These are phyloP conservation scores for Cyrtodaria siliqua DNA, from an alignment of 2,888 invertebrate species.

Conservation along the genomic window DNA sequence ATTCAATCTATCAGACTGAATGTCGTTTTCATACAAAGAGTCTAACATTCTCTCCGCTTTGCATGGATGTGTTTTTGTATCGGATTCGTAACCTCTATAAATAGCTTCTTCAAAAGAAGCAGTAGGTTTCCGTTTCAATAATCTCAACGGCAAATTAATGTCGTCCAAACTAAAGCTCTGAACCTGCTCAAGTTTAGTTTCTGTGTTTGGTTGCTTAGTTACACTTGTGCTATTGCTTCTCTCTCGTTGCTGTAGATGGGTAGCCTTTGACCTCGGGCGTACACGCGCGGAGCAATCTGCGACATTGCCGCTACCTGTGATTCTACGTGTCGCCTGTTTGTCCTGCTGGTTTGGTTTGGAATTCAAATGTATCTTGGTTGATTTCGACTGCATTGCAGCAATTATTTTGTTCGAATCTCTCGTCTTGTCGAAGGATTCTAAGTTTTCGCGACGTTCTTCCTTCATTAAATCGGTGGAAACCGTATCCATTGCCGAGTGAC, in stretches of 20 bases:
- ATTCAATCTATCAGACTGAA: too few relatives aligned
- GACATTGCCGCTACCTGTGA: conserved; percentile 35
- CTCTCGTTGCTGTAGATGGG: conserved; percentile 23
- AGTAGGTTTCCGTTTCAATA: conserved; percentile 34
- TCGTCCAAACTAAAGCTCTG: conserved; percentile 58
- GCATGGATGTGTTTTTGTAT: conserved; percentile 22
- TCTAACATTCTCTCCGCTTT: too few relatives aligned
- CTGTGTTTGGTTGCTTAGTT: conserved; percentile 11
- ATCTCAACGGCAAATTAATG: conserved; percentile 29
- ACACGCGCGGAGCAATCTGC: conserved; percentile 44
- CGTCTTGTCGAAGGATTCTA: conserved; percentile 10
- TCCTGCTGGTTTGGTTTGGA: conserved; percentile 9
- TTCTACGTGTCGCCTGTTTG: conserved; percentile 2
- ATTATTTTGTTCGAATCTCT: conserved; percentile 7
- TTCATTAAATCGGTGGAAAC: conserved; percentile 46
- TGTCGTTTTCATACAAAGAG: too few relatives aligned
- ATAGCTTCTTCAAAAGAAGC: conserved; percentile 60
- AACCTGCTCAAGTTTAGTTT: conserved; percentile 18
- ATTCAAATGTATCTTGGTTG: conserved; percentile 17
- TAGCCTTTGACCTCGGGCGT: conserved; percentile 10
- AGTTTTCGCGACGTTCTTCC: conserved; percentile 50
- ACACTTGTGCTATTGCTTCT: conserved; percentile 29
- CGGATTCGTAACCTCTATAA: conserved; percentile 49
- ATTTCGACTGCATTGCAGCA: not conserved
- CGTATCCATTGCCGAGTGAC: conserved; percentile 4